Base-by-base conservation (phyloP, 2,888 invertebrate genomes). In the Pyrochroa serraticornis region DNA sequence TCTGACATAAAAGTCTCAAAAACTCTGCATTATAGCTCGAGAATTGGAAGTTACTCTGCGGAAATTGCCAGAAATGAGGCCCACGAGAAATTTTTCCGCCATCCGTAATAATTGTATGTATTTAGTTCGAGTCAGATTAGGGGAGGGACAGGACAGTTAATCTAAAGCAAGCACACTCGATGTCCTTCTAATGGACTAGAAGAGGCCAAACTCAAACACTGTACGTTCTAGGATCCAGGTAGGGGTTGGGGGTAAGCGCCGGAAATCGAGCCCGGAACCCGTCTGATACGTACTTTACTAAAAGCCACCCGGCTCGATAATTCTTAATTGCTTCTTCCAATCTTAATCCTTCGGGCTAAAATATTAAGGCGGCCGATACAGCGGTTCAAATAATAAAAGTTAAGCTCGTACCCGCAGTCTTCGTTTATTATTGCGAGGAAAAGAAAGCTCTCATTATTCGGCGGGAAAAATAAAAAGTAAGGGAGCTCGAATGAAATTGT, bases 281-380 rank as follows among this genome's bases (percentile, higher is more conserved):
- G 46, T 48, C 58, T 51, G 58, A 61, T 55, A 61, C 58, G 56
- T 53, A 60, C 49, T 60, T 56, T 50, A 52, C 52, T 42, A 53
- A 51, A 58, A 60, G 57, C 50, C 54, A 61, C 45, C 44, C 36
- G 42, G 55, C 49, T 62, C 62, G 55, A 62, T 62, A 62, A 52
- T 58, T 62, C 62, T 62, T 62, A 62, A 62, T 62, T 62, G 62
- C 58, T 62, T 62, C 58, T 58, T 49, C 58, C 62, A 58, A 58
- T 62, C 62, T 62, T 62, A 58, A 58, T 58, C 62, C 56, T 30
- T 13, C 22, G 48, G 50, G 61, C 58, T 62, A 58, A 62, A 62
- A 55, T 54, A 58, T 62, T 62, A 58, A 58, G 54, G 50, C 46
- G 58, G 58, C 45, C 55, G 48, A 56, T 58, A 43, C 47, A 49